A percentile compares a stretch with the other conserved stretches of the same genome.
These are phyloP conservation scores for Megaustenia siamemsis DNA, from an alignment of 2,888 invertebrate genomes.

Conservation along the genomic window DNA sequence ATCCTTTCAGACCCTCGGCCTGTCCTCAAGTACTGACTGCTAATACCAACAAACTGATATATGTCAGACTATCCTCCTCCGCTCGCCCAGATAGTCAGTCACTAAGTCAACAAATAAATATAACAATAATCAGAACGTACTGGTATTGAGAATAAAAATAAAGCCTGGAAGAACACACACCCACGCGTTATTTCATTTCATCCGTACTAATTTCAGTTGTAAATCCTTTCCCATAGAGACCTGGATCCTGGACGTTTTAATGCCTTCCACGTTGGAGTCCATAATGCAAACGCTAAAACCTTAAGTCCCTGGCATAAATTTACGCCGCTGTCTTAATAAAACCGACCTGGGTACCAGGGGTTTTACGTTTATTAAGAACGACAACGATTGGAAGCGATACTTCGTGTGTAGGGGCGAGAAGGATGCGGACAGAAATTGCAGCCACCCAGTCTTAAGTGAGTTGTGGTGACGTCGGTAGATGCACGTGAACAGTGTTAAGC, in stretches of 20 bases:
- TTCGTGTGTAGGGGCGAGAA: not conserved
- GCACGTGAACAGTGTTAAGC: not conserved
- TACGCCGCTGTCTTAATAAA: conserved; percentile 31
- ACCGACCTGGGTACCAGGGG: not conserved
- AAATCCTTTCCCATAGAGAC: conserved; percentile 19
- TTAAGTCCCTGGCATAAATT: conserved; percentile 26
- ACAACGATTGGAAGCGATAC: not conserved
- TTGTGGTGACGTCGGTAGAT: not conserved
- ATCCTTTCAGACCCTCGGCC: too few species aligned
- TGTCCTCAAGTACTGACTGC: too few species aligned
- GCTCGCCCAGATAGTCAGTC: not conserved
- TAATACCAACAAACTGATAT: too few species aligned
- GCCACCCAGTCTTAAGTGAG: not conserved
- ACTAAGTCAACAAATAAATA: not conserved
- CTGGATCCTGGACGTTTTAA: not conserved
- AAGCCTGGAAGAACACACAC: not conserved
- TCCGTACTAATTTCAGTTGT: not conserved
- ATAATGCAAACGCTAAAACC: conserved; percentile 30
- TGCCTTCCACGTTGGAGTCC: conserved; percentile 18
- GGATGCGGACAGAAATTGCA: not conserved
- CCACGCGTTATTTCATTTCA: conserved; percentile 18
- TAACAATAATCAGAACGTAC: not conserved
- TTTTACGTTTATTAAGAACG: conserved; percentile 16
- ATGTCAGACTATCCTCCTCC: not conserved
- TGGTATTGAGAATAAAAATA: not conserved